Percentiles rank a stretch among this genome's conserved stretches.
Conservation (phyloP, 2,113 vertebrate genomes). For the Nansenia antarctica region DNA sequence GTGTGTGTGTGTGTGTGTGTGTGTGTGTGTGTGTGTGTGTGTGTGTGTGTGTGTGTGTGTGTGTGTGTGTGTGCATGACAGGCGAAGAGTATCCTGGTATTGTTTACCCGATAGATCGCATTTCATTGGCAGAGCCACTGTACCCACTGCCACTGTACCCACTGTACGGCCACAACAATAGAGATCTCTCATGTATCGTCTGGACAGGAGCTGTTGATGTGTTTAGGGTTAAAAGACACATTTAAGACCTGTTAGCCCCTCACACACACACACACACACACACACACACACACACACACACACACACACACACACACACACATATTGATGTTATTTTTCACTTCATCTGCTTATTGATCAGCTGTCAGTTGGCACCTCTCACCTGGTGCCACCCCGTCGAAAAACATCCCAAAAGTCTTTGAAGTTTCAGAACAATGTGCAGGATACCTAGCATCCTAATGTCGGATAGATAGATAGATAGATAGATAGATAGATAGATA, state of each 20-base stretch:
- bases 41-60: conserved; percentile 10
- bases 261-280: too few relatives aligned
- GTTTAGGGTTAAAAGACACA: too few relatives aligned
- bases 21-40: conserved; percentile 8
- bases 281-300: too few relatives aligned
- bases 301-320: too few relatives aligned
- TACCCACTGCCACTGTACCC: conserved; percentile 1
- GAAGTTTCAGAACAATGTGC: conserved; percentile 40
- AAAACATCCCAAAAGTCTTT: conserved; percentile 41
- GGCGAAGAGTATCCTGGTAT: not conserved
- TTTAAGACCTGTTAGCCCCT: too few relatives aligned
- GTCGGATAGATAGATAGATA: too few relatives aligned
- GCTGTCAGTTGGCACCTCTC: conserved; percentile 15
- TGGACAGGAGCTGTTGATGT: too few relatives aligned
- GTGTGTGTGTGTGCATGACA: conserved; percentile 3
- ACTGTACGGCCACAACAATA: not conserved
- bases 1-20: conserved; percentile 13
- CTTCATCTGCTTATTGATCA: conserved; percentile 36
- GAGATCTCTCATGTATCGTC: not conserved
- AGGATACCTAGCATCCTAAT: conserved; percentile 9
- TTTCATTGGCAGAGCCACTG: not conserved
- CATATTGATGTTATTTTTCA: too few relatives aligned
- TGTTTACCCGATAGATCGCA: not conserved
- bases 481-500: too few relatives aligned
- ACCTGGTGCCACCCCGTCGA: not conserved